These are phyloP conservation scores for Onychostruthus taczanowskii DNA, from an alignment of 2,113 vertebrate species.

Conservation along the genomic window DNA sequence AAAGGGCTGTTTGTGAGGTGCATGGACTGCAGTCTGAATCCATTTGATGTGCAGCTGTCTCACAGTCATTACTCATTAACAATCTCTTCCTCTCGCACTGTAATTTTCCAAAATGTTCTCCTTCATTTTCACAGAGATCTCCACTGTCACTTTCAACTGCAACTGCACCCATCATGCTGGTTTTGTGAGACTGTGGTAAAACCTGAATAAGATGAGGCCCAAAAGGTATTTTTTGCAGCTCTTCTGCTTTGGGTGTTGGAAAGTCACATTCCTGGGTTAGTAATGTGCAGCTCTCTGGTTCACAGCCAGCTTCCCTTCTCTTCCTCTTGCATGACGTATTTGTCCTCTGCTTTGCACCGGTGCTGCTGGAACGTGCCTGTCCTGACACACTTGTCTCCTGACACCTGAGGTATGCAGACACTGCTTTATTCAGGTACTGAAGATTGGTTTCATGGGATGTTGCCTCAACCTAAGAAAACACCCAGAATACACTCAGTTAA, in stretches of 20 bases:
- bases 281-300: background rate
- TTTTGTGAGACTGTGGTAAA: conserved; percentile 8
- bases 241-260: background rate
- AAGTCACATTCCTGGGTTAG: background rate
- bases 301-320: conserved; percentile 51
- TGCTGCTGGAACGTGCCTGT: background rate
- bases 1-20: conserved; percentile 59
- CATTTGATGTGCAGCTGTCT: background rate
- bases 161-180: background rate
- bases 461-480: conserved; percentile 76
- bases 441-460: conserved; percentile 86
- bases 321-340: background rate
- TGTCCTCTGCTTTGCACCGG: background rate
- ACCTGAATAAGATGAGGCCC: conserved; percentile 84
- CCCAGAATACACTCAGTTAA: background rate
- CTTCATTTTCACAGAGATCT: background rate
- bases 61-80: background rate
- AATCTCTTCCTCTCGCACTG: background rate
- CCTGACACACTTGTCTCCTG: background rate
- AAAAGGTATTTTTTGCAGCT: conserved; percentile 58
- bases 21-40: background rate
- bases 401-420: conserved; percentile 69
- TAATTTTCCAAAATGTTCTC: conserved; percentile 4
- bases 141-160: background rate
- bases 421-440: conserved; percentile 83